Conservation (phyloP, 2,888 invertebrate species). For the Keiferia lycopersicella region DNA sequence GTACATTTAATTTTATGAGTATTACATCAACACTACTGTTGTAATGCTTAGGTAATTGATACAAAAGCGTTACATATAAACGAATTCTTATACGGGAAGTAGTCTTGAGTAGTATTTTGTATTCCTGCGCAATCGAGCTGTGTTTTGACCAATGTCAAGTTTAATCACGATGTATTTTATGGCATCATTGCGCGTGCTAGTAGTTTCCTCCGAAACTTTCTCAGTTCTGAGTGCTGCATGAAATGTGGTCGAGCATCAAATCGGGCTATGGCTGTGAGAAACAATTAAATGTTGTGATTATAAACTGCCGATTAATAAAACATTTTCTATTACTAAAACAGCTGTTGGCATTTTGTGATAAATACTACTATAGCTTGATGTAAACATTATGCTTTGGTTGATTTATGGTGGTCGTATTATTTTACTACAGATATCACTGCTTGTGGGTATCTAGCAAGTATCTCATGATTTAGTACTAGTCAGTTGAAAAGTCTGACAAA, state of each 20-base stretch:
- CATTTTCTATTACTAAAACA: slow-evolving; percentile 52
- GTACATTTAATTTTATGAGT: too few relatives aligned
- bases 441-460: not conserved
- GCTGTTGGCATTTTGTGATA: slow-evolving; percentile 28
- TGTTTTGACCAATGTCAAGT: too few relatives aligned
- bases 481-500: too few relatives aligned
- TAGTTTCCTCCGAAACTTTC: too few relatives aligned
- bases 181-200: too few relatives aligned
- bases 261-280: slow-evolving; percentile 75
- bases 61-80: too few relatives aligned
- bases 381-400: not conserved
- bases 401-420: not conserved
- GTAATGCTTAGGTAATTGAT: too few relatives aligned
- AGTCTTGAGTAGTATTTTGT: too few relatives aligned
- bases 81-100: too few relatives aligned
- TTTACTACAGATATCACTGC: not conserved
- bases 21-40: too few relatives aligned
- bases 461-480: not conserved
- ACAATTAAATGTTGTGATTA: slow-evolving; percentile 68
- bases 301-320: slow-evolving; percentile 63
- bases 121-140: too few relatives aligned
- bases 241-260: slow-evolving; percentile 60
- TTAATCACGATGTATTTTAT: too few relatives aligned
- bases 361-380: slow-evolving; percentile 11
- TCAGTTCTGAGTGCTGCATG: slow-evolving; percentile 47